Conservation (phyloP, 1,140 invertebrate species). For the Lutraria rhynchaena region DNA sequence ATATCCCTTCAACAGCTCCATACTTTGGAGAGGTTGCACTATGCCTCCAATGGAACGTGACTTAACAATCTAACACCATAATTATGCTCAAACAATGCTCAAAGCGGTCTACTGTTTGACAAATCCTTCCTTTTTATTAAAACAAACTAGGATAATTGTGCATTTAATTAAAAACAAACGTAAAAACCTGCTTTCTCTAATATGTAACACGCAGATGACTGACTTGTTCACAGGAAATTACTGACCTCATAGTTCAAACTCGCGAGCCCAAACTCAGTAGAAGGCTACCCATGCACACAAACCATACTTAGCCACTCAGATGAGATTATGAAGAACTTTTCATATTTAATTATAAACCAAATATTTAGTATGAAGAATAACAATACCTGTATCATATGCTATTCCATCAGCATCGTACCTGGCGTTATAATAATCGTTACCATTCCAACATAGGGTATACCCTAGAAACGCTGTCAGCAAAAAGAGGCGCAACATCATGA, state of each 20-base stretch:
- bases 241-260: background rate
- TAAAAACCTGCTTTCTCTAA: no score
- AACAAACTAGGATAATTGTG: no score
- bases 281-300: background rate
- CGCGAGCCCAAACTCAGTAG: background rate
- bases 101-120: no score
- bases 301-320: no score
- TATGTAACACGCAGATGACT: background rate
- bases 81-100: no score
- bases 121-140: no score
- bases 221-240: background rate
- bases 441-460: background rate
- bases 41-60: no score
- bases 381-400: background rate
- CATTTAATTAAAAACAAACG: no score
- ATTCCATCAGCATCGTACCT: constrained; percentile 18
- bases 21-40: no score
- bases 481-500: background rate
- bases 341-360: background rate
- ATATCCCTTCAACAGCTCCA: no score
- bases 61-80: no score
- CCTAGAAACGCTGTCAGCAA: background rate
- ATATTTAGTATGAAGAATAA: background rate
- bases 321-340: no score
- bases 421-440: background rate